phyloP scores from a whole-genome alignment of 1,140 invertebrate genomes.

The Ceratina australensis region DNA sequence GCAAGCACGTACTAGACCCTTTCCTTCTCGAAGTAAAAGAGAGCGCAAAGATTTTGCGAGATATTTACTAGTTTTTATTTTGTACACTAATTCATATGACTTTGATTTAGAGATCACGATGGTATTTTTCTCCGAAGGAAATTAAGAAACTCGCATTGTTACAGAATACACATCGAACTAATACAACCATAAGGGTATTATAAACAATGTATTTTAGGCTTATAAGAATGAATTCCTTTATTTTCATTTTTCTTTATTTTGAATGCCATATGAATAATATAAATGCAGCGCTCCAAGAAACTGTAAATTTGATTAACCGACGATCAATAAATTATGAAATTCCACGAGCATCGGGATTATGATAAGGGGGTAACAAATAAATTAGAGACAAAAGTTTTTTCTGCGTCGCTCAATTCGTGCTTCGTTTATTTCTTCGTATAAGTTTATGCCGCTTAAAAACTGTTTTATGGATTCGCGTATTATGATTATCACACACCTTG shows the following conservation, averaged over 20 bases:
- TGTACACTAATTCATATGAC: slow-evolving; percentile 1
- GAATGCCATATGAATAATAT: not conserved
- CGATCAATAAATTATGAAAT: slow-evolving; percentile 32
- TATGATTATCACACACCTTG: slow-evolving; percentile 16
- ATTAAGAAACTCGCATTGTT: not conserved
- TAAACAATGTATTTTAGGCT: slow-evolving; percentile 8
- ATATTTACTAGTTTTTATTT: slow-evolving; percentile 40
- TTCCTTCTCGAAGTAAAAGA: not conserved
- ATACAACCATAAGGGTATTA: slow-evolving; percentile 16
- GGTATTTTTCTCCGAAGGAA: not conserved
- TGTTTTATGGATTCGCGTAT: not conserved
- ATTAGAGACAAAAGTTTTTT: not conserved
- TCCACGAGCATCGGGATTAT: not conserved
- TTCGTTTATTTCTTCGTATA: slow-evolving; percentile 13
- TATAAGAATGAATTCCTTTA: not conserved
- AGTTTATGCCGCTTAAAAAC: slow-evolving; percentile 7
- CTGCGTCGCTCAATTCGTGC: slow-evolving; percentile 19
- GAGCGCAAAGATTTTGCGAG: not conserved
- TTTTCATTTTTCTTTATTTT: slow-evolving; percentile 12
- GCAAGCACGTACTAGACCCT: not conserved
- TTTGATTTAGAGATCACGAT: not conserved
- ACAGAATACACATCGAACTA: not conserved
- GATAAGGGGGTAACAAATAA: not conserved
- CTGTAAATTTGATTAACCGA: slow-evolving; percentile 23
- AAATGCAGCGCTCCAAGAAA: slow-evolving; percentile 1